Base-by-base conservation (phyloP, 1,140 invertebrate genomes). In the Tetramorium parvispinum region DNA sequence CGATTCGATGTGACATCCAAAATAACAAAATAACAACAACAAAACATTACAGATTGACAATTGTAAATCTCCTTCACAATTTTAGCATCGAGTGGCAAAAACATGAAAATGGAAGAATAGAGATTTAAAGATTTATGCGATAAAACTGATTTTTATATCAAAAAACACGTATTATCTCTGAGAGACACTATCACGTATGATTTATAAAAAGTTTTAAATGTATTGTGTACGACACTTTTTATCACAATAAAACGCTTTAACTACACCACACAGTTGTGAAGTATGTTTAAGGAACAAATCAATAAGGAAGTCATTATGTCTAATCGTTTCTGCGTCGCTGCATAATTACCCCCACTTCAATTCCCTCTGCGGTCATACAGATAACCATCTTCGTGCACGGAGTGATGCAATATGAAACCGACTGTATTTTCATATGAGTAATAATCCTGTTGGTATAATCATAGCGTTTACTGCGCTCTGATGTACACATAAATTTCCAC, bases 41-140 rank as follows among this genome's bases (percentile, higher is more conserved):
- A 43, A 55, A 55, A 70, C 8, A 63, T 32, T 77, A 63, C 11
- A 16, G 37, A 43, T 46, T 68, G 65, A 77, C 37, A 40, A 43
- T 59, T 24, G 16, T 57, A 53, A 55, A 73, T 73, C 70, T 55
- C n/a, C 27, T 73, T 73, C n/a, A 21, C 51, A 55, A 73, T 73
- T 55, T 73, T 73, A 11, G 27, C 49, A 73, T 73, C 49, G 51
- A 21, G 27, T 55, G 49, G 49, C 24, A 21, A 40, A 73, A 55
- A 40, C 16, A 18, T 5, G 18, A 73, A 37, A 73, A 55, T 73
- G 24, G 49, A 46, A 40, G 53, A 8, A 55, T 24, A 40, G 13
- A 57, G 53, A 59, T 77, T 79, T 79, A 13, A 66, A 49, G 27
- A 68, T 49, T 66, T 65, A 16, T 16, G 10, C 21, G 40, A 79